phyloP scores from a whole-genome alignment of 2,888 invertebrate genomes.

The Drosophila barbarae region DNA sequence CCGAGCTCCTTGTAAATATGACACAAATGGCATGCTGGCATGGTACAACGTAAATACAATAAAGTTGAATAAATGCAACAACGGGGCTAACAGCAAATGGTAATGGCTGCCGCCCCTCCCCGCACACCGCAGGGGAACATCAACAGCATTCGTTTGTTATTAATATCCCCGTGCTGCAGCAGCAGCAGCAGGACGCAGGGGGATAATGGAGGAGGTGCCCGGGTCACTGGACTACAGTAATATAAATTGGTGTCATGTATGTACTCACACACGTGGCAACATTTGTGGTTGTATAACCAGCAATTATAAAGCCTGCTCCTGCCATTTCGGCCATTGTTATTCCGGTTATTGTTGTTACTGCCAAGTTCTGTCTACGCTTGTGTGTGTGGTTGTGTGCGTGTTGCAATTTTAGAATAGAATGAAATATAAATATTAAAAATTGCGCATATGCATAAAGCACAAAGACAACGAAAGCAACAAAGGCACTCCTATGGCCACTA shows the following conservation, averaged over 20 bases:
- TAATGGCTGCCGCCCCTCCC: slow-evolving; percentile 12
- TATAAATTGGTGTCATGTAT: slow-evolving; percentile 49
- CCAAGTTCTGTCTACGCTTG: slow-evolving; percentile 4
- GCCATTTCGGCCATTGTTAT: slow-evolving; percentile 35
- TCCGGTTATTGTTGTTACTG: slow-evolving; percentile 27
- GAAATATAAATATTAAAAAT: slow-evolving; percentile 46
- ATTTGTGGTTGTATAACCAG: slow-evolving; percentile 60
- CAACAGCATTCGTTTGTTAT: slow-evolving; percentile 42
- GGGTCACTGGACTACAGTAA: slow-evolving; percentile 28
- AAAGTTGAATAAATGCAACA: slow-evolving; percentile 48
- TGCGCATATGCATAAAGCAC: slow-evolving; percentile 39
- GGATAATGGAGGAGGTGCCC: background rate
- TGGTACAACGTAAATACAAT: slow-evolving; percentile 29
- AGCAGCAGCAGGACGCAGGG: slow-evolving; percentile 1
- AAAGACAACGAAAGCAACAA: slow-evolving; percentile 34
- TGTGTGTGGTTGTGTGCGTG: slow-evolving; percentile 4
- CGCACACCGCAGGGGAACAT: slow-evolving; percentile 36
- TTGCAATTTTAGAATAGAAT: slow-evolving; percentile 38
- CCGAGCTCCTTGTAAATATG: slow-evolving; percentile 44
- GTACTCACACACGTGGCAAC: slow-evolving; percentile 23
- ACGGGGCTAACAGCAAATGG: slow-evolving; percentile 30
- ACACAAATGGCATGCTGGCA: slow-evolving; percentile 44
- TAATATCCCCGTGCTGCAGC: slow-evolving; percentile 28
- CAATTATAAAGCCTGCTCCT: slow-evolving; percentile 57
- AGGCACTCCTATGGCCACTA: background rate